A percentile compares a stretch with the other conserved stretches of the same genome.
These are phyloP conservation scores for Digitonthophagus gazella DNA, from an alignment of 2,888 invertebrate genomes.

Conservation along the genomic window DNA sequence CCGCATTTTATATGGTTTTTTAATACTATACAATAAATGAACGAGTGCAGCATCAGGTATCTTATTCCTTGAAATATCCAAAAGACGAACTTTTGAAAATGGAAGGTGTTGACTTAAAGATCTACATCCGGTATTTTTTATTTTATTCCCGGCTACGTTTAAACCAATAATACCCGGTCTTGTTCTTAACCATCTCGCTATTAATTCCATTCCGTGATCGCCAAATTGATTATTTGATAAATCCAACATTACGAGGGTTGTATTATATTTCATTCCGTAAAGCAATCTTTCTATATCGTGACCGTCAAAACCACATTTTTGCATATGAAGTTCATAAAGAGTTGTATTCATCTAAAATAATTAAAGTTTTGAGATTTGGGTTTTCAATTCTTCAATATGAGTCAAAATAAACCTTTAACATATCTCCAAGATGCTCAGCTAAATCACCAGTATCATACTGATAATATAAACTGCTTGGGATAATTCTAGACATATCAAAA, in stretches of 20 bases:
- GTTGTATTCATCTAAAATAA: conserved; percentile 46
- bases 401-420: conserved; percentile 43
- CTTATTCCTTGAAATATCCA: conserved; percentile 60
- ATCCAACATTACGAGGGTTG: conserved; percentile 58
- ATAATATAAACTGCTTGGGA: conserved; percentile 38
- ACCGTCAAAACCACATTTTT: conserved; percentile 60
- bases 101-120: conserved; percentile 58
- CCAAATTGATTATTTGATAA: conserved; percentile 61
- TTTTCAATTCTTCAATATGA: no score
- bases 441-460: conserved; percentile 42
- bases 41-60: conserved; percentile 56
- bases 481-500: conserved; percentile 46
- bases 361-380: neutral
- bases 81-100: conserved; percentile 56
- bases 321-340: conserved; percentile 58
- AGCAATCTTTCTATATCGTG: conserved; percentile 61
- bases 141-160: conserved; percentile 58
- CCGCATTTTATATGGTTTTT: conserved; percentile 53
- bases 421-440: conserved; percentile 43
- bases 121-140: conserved; percentile 55
- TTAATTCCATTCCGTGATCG: conserved; percentile 57
- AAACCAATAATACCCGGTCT: conserved; percentile 55
- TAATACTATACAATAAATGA: conserved; percentile 57
- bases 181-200: conserved; percentile 56
- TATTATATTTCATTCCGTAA: conserved; percentile 55